Base-by-base conservation (phyloP, 1,140 invertebrate species). In the Acromyrmex charruanus region DNA sequence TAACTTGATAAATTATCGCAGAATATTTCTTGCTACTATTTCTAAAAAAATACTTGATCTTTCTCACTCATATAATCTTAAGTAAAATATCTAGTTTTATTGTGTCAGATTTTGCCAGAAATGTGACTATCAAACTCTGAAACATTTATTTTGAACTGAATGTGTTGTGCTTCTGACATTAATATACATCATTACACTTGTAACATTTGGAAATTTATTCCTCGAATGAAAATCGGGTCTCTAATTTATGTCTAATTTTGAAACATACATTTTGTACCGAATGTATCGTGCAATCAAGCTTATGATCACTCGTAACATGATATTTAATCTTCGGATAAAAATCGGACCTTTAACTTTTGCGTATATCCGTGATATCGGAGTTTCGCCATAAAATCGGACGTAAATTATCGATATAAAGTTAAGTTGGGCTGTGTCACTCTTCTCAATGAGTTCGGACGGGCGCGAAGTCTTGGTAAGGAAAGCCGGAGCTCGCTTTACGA, bases 381-480 rank as follows among this genome's bases (percentile, higher is more conserved):
- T 18, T 74, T 74, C 1, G 7, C 49, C 25, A 6, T 84, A 51
- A 75, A 75, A 74, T 84, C 66, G 35, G 0, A 44, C 51, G 7
- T 61, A 21, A 84, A 69, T 81, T 39, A 16, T 49, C 55, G 12
- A 74, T 44, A 74, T 44, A 21, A 39, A 16, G 7, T 35, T 16
- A 21, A 3, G 25, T 31, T 25, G 21, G 18, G 69, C 25, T 49
- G 25, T 35, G 44, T 61, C 21, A 6, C 53, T 3, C 25, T n/a
- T 14, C 39, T 18, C 55, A n/a, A 72, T 39, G 68, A 72, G 35
- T 59, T 88, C 71, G n/a, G 58, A 7, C 25, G 12, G 44, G 39
- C 66, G 72, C 35, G 80, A 88, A 58, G 81, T 85, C 80, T 88
- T 89, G 74, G 74, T 55, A 49, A 44, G 74, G 31, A 58, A 66